Conservation (phyloP, 2,797 vertebrate genomes). For the Acrocephalus scirpaceus region DNA sequence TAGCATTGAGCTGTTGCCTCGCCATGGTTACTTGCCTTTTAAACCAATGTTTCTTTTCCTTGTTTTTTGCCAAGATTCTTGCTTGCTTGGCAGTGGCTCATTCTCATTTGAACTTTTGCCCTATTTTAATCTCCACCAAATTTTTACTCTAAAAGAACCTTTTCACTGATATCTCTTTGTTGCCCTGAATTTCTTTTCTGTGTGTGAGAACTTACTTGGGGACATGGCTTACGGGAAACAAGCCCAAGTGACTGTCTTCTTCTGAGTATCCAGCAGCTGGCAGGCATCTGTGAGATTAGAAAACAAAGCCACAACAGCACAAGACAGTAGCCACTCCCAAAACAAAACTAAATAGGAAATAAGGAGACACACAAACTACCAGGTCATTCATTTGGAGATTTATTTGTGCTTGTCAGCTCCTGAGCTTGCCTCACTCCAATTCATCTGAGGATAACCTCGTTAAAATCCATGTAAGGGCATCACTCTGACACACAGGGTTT, state of each 20-base stretch:
- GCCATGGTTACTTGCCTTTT: conserved; percentile 89
- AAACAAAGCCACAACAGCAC: conserved; percentile 52
- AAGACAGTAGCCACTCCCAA: conserved; percentile 68
- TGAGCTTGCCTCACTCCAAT: not conserved
- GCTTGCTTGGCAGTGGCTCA: conserved; percentile 61
- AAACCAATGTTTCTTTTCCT: conserved; percentile 74
- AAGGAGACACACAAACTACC: conserved; percentile 15
- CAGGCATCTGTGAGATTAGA: conserved; percentile 61
- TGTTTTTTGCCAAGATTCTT: conserved; percentile 75
- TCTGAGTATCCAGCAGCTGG: conserved; percentile 62
- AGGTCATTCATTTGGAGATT: conserved; percentile 40
- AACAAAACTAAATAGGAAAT: conserved; percentile 67
- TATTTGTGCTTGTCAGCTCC: conserved; percentile 3
- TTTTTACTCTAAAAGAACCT: conserved; percentile 77
- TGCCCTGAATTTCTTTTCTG: conserved; percentile 70
- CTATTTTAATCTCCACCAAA: conserved; percentile 80
- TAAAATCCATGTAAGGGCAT: conserved; percentile 27
- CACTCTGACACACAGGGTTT: not conserved
- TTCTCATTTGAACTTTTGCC: conserved; percentile 78
- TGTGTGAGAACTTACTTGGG: conserved; percentile 72
- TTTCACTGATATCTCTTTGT: conserved; percentile 77
- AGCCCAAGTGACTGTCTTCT: conserved; percentile 67
- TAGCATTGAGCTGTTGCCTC: conserved; percentile 80
- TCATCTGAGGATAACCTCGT: not conserved
- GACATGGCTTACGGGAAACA: conserved; percentile 62